Evolutionary conservation across 2,797 vertebrate species (phyloP).

Genomic region (Pseudochromis fuscus): DNA sequence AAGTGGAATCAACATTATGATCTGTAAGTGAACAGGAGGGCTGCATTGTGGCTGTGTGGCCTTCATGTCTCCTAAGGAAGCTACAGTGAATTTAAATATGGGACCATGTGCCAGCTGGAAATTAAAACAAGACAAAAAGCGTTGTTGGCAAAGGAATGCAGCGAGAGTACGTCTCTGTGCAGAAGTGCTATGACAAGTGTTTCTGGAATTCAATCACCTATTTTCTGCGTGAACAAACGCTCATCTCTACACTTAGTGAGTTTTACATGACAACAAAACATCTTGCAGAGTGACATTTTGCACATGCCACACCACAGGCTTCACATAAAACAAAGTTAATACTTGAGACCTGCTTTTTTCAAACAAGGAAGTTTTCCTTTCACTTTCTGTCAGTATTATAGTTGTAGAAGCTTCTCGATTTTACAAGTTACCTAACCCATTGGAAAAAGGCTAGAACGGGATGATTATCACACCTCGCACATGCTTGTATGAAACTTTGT

Average conservation of each 20-base stretch:
- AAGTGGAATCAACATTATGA: constrained; percentile 99
- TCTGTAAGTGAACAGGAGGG: constrained; percentile 87
- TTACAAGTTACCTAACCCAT: neutral
- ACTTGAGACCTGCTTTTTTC: neutral
- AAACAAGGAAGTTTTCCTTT: neutral
- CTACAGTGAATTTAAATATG: neutral
- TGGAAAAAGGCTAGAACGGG: neutral
- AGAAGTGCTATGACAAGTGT: constrained; percentile 45
- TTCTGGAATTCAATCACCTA: constrained; percentile 40
- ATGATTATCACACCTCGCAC: neutral
- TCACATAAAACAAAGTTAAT: neutral
- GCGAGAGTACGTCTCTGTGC: neutral
- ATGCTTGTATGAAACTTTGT: neutral
- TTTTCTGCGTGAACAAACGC: constrained; percentile 40
- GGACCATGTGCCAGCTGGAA: constrained; percentile 1
- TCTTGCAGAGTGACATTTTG: constrained; percentile 40
- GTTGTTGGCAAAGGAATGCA: constrained; percentile 11
- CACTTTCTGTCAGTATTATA: neutral
- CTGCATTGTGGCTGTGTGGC: neutral
- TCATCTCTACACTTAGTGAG: constrained; percentile 38
- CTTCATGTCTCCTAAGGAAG: constrained; percentile 11
- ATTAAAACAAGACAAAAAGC: neutral
- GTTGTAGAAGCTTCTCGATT: constrained; percentile 4
- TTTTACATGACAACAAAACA: constrained; percentile 37
- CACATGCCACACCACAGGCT: constrained; percentile 30